Base-by-base conservation (phyloP, 1,140 invertebrate genomes). In the Plectrocnemia conspersa region DNA sequence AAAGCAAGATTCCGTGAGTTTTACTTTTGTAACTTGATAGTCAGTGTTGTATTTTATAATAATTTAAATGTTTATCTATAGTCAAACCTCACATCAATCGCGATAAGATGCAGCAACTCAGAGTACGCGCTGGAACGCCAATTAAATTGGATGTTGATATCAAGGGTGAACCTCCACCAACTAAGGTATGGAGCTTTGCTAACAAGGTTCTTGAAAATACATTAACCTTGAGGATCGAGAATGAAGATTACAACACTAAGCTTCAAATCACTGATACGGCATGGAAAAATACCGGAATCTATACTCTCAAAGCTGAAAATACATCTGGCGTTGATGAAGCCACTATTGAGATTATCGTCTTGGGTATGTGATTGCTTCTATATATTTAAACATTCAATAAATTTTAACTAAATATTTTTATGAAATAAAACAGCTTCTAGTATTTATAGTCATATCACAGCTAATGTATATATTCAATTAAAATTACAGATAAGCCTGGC, bases 401-500 rank as follows among this genome's bases (percentile, higher is more conserved):
- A 38, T 38, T 16, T 6, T 9, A n/a, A n/a, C n/a, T n/a, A n/a
- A n/a, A n/a, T n/a, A n/a, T n/a, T n/a, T n/a, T n/a, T n/a, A n/a
- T n/a, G n/a, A n/a, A n/a, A n/a, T n/a, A n/a, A n/a, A n/a, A n/a
- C n/a, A n/a, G n/a, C n/a, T n/a, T n/a, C n/a, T n/a, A n/a, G n/a
- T n/a, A n/a, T n/a, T n/a, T n/a, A n/a, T n/a, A n/a, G n/a, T n/a
- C n/a, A n/a, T n/a, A n/a, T n/a, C n/a, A n/a, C n/a, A n/a, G n/a
- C n/a, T n/a, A n/a, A n/a, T n/a, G n/a, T n/a, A n/a, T n/a, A n/a
- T n/a, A n/a, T n/a, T n/a, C n/a, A n/a, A n/a, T n/a, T n/a, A n/a
- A n/a, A n/a, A n/a, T n/a, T n/a, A n/a, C n/a, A n/a, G 94, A 97
- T 66, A 97, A 94, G 67, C 97, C 97, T 46, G 85, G 86, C 32